These are phyloP conservation scores for Nycticebus coucang DNA, from an alignment of 2,113 vertebrate genomes.

Conservation along the genomic window DNA sequence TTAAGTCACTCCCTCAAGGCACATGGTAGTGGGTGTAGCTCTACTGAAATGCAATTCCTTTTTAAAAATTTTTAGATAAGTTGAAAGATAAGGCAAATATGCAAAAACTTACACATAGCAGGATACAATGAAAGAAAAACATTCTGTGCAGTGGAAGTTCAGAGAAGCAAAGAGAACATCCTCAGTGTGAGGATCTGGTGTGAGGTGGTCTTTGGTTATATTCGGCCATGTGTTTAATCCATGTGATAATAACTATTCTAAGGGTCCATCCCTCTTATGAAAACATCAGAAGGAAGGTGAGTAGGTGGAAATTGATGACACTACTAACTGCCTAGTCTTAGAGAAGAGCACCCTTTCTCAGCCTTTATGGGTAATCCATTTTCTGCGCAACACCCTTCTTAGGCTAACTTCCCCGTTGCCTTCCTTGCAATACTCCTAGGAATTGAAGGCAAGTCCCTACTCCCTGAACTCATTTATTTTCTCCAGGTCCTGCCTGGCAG, in stretches of 20 bases:
- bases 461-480: slow-evolving; percentile 71
- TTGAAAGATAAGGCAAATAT: neutral
- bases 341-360: slow-evolving; percentile 23
- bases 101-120: neutral
- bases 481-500: slow-evolving; percentile 66
- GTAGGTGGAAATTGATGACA: neutral
- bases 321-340: neutral
- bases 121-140: neutral
- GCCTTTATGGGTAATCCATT: slow-evolving; percentile 44
- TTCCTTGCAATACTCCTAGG: slow-evolving; percentile 45
- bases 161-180: neutral
- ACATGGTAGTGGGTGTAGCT: neutral
- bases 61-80: neutral
- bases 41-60: neutral
- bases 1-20: neutral
- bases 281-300: neutral
- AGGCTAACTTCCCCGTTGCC: slow-evolving; percentile 41
- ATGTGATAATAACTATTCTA: neutral
- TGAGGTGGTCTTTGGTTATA: neutral
- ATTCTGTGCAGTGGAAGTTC: neutral
- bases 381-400: slow-evolving; percentile 39
- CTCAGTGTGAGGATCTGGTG: accelerated
- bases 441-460: slow-evolving; percentile 56
- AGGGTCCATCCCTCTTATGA: neutral
- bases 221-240: neutral